These are phyloP conservation scores for Drosophila bunnanda DNA, from an alignment of 2,888 invertebrate species.

Conservation along the genomic window DNA sequence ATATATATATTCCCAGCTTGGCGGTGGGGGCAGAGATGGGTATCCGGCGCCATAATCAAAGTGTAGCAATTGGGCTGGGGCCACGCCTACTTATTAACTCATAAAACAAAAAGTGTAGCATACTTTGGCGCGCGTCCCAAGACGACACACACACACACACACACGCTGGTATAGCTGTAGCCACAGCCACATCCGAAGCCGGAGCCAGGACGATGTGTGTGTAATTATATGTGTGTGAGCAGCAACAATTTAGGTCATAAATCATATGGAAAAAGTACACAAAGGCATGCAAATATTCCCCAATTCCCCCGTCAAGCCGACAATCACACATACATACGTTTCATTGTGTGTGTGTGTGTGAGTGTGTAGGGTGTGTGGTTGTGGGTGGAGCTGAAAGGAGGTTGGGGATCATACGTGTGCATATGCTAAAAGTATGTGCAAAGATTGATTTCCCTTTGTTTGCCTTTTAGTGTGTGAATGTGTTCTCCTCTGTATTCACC, in stretches of 20 bases:
- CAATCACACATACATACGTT: slow-evolving; percentile 26
- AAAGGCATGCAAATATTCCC: slow-evolving; percentile 74
- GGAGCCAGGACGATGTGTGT: slow-evolving; percentile 25
- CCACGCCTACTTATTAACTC: slow-evolving; percentile 59
- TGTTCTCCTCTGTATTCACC: slow-evolving; percentile 57
- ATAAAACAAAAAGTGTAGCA: slow-evolving; percentile 69
- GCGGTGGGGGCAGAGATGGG: not conserved
- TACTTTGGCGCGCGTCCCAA: slow-evolving; percentile 57
- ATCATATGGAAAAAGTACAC: slow-evolving; percentile 76
- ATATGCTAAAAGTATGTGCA: slow-evolving; percentile 57
- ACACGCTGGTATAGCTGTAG: not conserved
- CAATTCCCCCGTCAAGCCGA: slow-evolving; percentile 49
- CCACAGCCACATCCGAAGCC: slow-evolving; percentile 8
- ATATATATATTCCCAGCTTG: slow-evolving; percentile 9
- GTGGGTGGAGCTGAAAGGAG: slow-evolving; percentile 1
- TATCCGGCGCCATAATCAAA: slow-evolving; percentile 31
- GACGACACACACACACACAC: slow-evolving; percentile 32
- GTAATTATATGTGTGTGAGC: slow-evolving; percentile 40
- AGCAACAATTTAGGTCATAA: slow-evolving; percentile 75
- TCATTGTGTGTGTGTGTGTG: slow-evolving; percentile 1
- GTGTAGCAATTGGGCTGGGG: slow-evolving; percentile 27
- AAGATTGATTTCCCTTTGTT: slow-evolving; percentile 79
- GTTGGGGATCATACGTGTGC: slow-evolving; percentile 26
- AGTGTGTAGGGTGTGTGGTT: slow-evolving; percentile 12
- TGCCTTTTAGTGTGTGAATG: slow-evolving; percentile 64